phyloP scores from a whole-genome alignment of 2,888 invertebrate genomes.

The Phyllotreta cruciferae region DNA sequence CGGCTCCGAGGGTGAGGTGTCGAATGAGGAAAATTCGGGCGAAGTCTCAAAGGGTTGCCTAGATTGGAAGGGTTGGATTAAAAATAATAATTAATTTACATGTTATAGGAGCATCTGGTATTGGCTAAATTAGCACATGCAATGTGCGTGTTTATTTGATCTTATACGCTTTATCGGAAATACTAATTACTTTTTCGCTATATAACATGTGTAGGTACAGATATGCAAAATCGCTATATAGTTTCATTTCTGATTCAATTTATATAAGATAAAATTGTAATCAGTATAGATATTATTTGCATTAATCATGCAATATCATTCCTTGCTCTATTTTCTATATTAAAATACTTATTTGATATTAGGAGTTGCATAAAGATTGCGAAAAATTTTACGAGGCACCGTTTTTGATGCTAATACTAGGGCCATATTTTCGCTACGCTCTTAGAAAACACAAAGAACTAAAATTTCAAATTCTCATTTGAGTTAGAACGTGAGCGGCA shows the following conservation, averaged over 20 bases:
- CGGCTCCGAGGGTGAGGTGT: neutral
- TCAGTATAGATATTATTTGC: too few relatives aligned
- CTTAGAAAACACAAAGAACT: conserved; percentile 49
- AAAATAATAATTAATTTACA: conserved; percentile 3
- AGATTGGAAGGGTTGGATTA: neutral
- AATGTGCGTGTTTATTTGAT: too few relatives aligned
- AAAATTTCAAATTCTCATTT: conserved; percentile 48
- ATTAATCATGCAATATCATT: too few relatives aligned
- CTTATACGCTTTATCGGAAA: too few relatives aligned
- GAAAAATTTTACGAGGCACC: conserved; percentile 29
- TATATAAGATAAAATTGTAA: too few relatives aligned
- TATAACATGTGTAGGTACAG: too few relatives aligned
- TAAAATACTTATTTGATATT: conserved; percentile 10
- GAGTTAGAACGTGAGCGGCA: conserved; percentile 45
- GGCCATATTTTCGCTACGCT: conserved; percentile 50
- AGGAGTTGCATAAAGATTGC: conserved; percentile 29
- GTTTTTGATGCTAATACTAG: conserved; percentile 31
- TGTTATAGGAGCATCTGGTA: too few relatives aligned
- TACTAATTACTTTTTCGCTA: too few relatives aligned
- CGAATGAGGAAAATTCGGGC: neutral
- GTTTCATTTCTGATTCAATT: too few relatives aligned
- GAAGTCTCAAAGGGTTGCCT: conserved; percentile 1
- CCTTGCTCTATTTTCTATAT: neutral
- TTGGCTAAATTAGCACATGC: too few relatives aligned
- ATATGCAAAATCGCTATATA: too few relatives aligned